Evolutionary conservation across 2,888 invertebrate species (phyloP).

Genomic region (Drosophila macrospina): DNA sequence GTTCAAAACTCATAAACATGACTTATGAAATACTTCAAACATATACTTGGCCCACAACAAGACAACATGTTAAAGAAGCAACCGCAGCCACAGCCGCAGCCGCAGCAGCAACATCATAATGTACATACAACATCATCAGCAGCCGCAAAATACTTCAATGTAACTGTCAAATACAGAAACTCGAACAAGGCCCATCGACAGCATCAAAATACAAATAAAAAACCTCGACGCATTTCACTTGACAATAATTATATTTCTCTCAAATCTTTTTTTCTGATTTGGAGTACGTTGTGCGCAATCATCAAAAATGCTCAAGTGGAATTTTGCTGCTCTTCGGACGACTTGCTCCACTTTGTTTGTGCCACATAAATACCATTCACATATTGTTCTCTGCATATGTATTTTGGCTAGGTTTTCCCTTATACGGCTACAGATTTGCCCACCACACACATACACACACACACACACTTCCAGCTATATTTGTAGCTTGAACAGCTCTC

Average conservation of each 20-base stretch:
- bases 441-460: slow-evolving; percentile 5
- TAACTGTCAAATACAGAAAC: slow-evolving; percentile 72
- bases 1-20: slow-evolving; percentile 79
- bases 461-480: slow-evolving; percentile 25
- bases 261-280: slow-evolving; percentile 35
- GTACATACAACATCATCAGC: slow-evolving; percentile 48
- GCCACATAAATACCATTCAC: slow-evolving; percentile 47
- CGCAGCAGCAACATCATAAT: slow-evolving; percentile 35
- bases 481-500: slow-evolving; percentile 27
- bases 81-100: slow-evolving; percentile 46
- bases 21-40: slow-evolving; percentile 79
- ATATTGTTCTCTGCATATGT: slow-evolving; percentile 15
- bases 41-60: slow-evolving; percentile 32
- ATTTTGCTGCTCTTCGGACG: slow-evolving; percentile 66
- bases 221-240: slow-evolving; percentile 72
- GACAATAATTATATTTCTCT: slow-evolving; percentile 71
- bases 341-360: slow-evolving; percentile 68
- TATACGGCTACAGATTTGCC: not conserved
- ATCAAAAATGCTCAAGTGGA: slow-evolving; percentile 72
- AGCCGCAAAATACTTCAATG: slow-evolving; percentile 51
- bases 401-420: slow-evolving; percentile 7
- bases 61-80: slow-evolving; percentile 55
- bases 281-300: slow-evolving; percentile 75
- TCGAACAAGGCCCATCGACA: slow-evolving; percentile 43
- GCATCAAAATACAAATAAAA: slow-evolving; percentile 20